Conservation (phyloP, 2,797 vertebrate species). For the Rhodeus uyekii region DNA sequence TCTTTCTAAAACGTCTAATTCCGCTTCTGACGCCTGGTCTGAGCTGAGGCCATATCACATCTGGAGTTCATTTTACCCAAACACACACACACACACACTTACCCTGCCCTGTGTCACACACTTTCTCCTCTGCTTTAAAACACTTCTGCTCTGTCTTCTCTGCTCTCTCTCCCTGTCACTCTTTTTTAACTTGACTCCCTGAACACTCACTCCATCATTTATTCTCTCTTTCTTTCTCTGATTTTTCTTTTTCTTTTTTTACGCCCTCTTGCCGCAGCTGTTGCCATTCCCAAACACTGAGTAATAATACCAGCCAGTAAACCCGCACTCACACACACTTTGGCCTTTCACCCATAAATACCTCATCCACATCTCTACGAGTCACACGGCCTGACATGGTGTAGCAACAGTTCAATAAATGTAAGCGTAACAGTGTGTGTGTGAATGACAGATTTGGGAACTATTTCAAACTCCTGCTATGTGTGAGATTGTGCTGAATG, state of each 20-base stretch:
- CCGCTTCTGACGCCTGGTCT: slow-evolving; percentile 77
- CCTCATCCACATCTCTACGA: slow-evolving; percentile 56
- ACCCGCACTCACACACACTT: slow-evolving; percentile 38
- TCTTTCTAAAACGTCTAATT: slow-evolving; percentile 73
- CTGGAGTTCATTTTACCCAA: slow-evolving; percentile 87
- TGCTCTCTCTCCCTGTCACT: slow-evolving; percentile 58
- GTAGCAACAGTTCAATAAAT: slow-evolving; percentile 19
- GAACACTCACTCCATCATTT: slow-evolving; percentile 28
- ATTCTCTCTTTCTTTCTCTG: slow-evolving; percentile 9
- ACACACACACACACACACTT: slow-evolving; percentile 15
- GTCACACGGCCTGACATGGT: slow-evolving; percentile 27
- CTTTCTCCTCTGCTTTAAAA: slow-evolving; percentile 35
- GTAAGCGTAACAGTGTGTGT: background rate
- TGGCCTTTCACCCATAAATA: slow-evolving; percentile 54
- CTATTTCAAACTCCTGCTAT: background rate
- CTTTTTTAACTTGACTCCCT: background rate
- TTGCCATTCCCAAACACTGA: slow-evolving; percentile 36
- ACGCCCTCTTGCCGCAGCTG: slow-evolving; percentile 8
- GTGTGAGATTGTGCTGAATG: background rate
- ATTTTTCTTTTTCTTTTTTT: slow-evolving; percentile 19
- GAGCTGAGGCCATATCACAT: slow-evolving; percentile 82
- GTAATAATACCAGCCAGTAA: slow-evolving; percentile 35
- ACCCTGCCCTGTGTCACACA: slow-evolving; percentile 24
- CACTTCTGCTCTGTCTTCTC: slow-evolving; percentile 57
- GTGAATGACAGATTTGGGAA: background rate